Percentiles rank a stretch among this genome's conserved stretches.
Conservation (phyloP, 1,140 invertebrate genomes). For the Solenopsis invicta region DNA sequence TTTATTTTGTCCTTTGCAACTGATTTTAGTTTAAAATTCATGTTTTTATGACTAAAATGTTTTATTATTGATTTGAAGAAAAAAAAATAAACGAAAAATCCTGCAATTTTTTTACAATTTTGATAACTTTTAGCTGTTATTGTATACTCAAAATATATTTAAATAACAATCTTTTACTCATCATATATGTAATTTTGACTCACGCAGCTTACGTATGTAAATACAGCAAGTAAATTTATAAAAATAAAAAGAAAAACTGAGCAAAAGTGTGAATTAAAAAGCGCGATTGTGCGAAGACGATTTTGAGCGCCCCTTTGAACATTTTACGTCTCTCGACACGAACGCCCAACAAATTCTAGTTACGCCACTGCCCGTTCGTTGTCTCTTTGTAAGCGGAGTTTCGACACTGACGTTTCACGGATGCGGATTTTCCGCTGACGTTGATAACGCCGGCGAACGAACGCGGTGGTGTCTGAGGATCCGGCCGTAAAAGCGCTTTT, state of each 20-base stretch:
- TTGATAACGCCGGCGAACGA: conserved; percentile 32
- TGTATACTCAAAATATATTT: neutral
- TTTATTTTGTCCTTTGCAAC: no score
- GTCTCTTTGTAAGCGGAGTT: conserved; percentile 47
- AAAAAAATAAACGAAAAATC: no score
- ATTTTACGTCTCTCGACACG: neutral
- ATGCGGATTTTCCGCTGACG: conserved; percentile 55
- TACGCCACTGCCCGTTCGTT: conserved; percentile 19
- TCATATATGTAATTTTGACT: neutral
- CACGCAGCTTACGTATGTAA: neutral
- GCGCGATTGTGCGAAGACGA: neutral
- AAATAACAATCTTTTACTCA: neutral
- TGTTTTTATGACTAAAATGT: no score
- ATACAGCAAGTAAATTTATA: neutral
- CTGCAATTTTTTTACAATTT: no score
- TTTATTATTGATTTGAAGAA: no score
- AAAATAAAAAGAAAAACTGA: neutral
- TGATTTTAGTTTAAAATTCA: no score
- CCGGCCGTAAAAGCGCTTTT: conserved; percentile 36
- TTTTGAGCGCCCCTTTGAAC: neutral
- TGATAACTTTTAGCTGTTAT: no score
- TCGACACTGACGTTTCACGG: conserved; percentile 32
- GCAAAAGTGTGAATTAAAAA: neutral
- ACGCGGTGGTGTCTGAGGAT: conserved; percentile 36
- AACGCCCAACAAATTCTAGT: neutral